These are phyloP conservation scores for Helostoma temminkii DNA, from an alignment of 2,797 vertebrate species.

Conservation along the genomic window DNA sequence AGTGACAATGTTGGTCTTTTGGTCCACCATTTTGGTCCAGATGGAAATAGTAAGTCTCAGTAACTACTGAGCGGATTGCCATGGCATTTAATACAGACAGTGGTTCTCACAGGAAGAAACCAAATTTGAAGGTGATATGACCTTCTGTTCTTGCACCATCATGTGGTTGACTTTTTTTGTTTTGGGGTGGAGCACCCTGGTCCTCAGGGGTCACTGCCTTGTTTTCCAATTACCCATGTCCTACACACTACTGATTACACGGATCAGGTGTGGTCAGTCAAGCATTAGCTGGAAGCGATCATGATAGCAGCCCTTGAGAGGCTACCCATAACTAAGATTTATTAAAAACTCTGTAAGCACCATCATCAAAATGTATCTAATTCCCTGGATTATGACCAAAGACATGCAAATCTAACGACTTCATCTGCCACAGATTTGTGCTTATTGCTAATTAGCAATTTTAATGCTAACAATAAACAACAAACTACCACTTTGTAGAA, in stretches of 20 bases:
- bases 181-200: too few relatives aligned
- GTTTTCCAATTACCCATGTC: too few relatives aligned
- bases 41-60: slow-evolving; percentile 5
- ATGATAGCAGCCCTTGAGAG: too few relatives aligned
- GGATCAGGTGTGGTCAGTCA: too few relatives aligned
- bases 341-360: too few relatives aligned
- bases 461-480: background rate
- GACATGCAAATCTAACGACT: too few relatives aligned
- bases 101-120: background rate
- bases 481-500: background rate
- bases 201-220: too few relatives aligned
- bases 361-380: background rate
- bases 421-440: background rate
- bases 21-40: background rate
- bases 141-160: background rate
- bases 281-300: too few relatives aligned
- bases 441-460: background rate
- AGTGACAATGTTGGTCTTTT: background rate
- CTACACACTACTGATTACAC: too few relatives aligned
- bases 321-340: too few relatives aligned
- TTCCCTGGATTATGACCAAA: background rate
- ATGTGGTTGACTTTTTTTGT: too few relatives aligned
- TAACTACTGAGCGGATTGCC: background rate
- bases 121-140: background rate
- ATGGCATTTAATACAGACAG: background rate